Percentiles rank a stretch among this genome's conserved stretches.
Conservation (phyloP, 2,797 vertebrate species). For the Babyrousa celebensis region DNA sequence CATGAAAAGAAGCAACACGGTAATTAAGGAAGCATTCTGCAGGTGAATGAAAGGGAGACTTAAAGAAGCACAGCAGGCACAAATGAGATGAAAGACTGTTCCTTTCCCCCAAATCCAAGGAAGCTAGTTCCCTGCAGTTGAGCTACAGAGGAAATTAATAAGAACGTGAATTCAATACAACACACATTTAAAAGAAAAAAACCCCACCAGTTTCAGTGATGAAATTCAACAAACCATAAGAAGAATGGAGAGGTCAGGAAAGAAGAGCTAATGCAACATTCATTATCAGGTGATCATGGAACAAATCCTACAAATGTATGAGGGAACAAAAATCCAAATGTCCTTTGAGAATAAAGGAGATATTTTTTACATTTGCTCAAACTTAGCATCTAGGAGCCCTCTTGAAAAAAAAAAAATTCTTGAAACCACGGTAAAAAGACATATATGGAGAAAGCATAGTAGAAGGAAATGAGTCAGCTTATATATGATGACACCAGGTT, state of each 20-base stretch:
- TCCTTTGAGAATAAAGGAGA: neutral
- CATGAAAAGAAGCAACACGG: neutral
- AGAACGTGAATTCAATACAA: conserved; percentile 22
- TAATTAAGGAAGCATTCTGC: neutral
- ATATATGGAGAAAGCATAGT: neutral
- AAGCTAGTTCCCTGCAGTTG: neutral
- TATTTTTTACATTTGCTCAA: conserved; percentile 17
- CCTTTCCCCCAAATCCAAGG: neutral
- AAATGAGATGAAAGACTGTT: neutral
- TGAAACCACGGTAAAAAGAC: neutral
- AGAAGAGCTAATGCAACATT: neutral
- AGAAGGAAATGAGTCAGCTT: neutral
- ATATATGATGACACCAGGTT: neutral
- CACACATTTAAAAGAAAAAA: neutral
- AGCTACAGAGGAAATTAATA: conserved; percentile 46
- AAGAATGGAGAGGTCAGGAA: neutral
- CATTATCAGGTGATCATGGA: neutral
- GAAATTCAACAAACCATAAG: neutral
- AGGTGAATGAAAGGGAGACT: neutral
- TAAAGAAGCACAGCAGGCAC: neutral
- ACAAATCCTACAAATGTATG: neutral
- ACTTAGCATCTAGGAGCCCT: neutral
- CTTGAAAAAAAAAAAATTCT: neutral
- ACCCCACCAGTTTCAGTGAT: neutral
- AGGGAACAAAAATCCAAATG: neutral